Evolutionary conservation across 2,888 invertebrate genomes (phyloP).

Genomic region (Sinodicranocentrus sp.): DNA sequence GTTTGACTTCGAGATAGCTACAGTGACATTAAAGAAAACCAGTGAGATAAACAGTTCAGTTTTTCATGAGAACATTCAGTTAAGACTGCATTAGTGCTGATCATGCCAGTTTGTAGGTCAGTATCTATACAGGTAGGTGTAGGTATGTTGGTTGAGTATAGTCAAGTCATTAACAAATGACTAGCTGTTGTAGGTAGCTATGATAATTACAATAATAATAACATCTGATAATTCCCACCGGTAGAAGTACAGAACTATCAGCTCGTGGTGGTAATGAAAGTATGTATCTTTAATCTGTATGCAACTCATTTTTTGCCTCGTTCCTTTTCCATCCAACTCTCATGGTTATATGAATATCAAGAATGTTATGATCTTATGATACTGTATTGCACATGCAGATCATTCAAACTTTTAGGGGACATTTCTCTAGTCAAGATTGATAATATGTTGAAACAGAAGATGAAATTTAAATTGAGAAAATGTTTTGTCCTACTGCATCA

Average conservation of each 20-base stretch:
- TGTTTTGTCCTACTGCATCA: no score
- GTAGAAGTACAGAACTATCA: neutral
- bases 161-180: neutral
- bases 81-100: conserved; percentile 41
- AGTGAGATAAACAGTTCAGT: neutral
- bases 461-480: no score
- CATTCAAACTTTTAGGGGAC: no score
- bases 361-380: no score
- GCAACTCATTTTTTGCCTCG: no score
- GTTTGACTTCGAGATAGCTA: no score
- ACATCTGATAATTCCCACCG: conserved; percentile 14
- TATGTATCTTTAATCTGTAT: no score
- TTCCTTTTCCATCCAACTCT: no score
- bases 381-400: no score
- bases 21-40: neutral
- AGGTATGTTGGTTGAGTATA: neutral
- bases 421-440: no score
- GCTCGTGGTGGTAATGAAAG: conserved; percentile 11
- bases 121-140: neutral
- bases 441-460: no score
- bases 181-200: neutral
- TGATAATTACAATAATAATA: neutral
- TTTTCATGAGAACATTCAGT: conserved; percentile 23
- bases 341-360: no score
- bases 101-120: conserved; percentile 64